Conservation (phyloP, 2,888 invertebrate genomes). For the Phaonia tiefii region DNA sequence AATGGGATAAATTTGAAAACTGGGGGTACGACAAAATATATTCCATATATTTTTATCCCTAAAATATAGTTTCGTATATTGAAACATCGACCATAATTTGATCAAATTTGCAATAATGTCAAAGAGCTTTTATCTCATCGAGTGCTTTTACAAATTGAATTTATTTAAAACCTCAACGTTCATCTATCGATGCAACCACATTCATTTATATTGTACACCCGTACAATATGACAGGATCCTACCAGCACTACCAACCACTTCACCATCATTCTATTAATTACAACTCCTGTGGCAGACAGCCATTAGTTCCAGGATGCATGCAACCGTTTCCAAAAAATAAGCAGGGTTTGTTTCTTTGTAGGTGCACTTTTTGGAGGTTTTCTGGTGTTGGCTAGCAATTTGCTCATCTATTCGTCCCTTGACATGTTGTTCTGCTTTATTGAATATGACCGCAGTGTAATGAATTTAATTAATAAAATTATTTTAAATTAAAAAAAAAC, state of each 20-base stretch:
- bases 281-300: constrained; percentile 54
- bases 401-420: background rate
- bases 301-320: constrained; percentile 41
- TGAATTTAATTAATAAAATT: constrained; percentile 69
- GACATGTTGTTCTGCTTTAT: constrained; percentile 47
- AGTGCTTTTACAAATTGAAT: constrained; percentile 71
- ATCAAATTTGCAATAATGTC: constrained; percentile 67
- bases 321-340: no score
- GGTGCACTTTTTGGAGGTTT: constrained; percentile 17
- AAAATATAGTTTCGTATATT: no score
- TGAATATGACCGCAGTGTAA: constrained; percentile 68
- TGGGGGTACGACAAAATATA: no score
- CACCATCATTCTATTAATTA: constrained; percentile 38
- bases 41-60: no score
- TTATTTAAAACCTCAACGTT: constrained; percentile 67
- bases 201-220: background rate
- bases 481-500: constrained; percentile 50
- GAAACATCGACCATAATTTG: constrained; percentile 60
- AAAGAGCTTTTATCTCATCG: constrained; percentile 70
- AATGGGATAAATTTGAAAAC: no score
- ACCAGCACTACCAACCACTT: constrained; percentile 1
- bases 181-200: constrained; percentile 38
- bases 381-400: constrained; percentile 28
- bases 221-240: constrained; percentile 7
- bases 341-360: background rate